Evolutionary conservation across 2,888 invertebrate species (phyloP).

Genomic region (Micropterix aruncella): DNA sequence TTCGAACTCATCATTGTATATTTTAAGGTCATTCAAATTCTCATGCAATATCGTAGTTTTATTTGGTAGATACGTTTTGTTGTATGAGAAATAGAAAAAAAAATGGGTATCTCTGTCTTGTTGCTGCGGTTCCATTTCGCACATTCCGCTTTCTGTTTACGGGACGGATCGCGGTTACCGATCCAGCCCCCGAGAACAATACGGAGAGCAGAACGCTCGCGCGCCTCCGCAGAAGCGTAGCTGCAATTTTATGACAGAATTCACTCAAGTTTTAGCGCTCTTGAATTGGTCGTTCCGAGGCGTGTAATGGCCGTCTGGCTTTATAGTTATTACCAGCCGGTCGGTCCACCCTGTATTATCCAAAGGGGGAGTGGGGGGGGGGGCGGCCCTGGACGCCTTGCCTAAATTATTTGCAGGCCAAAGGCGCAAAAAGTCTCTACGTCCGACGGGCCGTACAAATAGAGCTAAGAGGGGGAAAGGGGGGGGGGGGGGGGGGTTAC

Average conservation of each 20-base stretch:
- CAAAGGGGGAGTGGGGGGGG: background rate
- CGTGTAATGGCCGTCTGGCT: slow-evolving; percentile 24
- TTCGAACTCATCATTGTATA: too few species aligned
- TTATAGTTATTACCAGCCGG: slow-evolving; percentile 29
- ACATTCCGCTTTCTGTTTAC: too few species aligned
- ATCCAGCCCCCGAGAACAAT: too few species aligned
- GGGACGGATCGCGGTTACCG: too few species aligned
- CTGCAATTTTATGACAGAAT: slow-evolving; percentile 13
- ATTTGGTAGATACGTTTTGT: too few species aligned
- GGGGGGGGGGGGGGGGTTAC: slow-evolving; percentile 5
- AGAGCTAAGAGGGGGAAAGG: background rate
- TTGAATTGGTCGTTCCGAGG: slow-evolving; percentile 25
- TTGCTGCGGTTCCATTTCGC: too few species aligned
- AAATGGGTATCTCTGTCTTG: too few species aligned
- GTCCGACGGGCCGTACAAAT: background rate
- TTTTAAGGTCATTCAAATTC: too few species aligned
- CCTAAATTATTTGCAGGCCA: background rate
- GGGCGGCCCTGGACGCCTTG: slow-evolving; percentile 1
- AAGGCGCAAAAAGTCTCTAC: background rate
- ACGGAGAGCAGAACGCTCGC: too few species aligned
- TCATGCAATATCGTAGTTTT: too few species aligned
- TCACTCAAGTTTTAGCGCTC: slow-evolving; percentile 13
- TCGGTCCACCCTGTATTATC: slow-evolving; percentile 10
- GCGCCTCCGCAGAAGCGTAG: slow-evolving; percentile 17
- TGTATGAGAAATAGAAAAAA: too few species aligned